These are phyloP conservation scores for Cantharis rufa DNA, from an alignment of 2,888 invertebrate species.

Conservation along the genomic window DNA sequence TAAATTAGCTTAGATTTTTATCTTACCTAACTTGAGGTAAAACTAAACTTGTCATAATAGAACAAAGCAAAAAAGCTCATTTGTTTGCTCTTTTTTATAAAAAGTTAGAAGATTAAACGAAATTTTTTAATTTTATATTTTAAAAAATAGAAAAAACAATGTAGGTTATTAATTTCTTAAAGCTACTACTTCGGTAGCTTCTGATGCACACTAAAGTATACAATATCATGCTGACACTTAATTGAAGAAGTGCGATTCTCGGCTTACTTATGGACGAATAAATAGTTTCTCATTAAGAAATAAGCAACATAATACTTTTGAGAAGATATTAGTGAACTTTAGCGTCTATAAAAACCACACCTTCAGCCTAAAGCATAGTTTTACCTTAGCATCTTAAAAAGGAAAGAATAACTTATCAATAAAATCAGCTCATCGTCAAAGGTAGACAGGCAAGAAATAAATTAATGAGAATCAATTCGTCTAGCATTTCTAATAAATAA, in stretches of 20 bases:
- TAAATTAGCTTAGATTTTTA: too few relatives aligned
- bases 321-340: not conserved
- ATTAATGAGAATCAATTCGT: constrained; percentile 8
- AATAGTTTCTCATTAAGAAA: not conserved
- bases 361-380: not conserved
- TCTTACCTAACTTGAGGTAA: too few relatives aligned
- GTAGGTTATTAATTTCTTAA: too few relatives aligned
- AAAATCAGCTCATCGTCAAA: constrained; percentile 5
- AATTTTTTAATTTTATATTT: too few relatives aligned
- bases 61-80: too few relatives aligned
- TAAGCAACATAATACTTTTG: not conserved
- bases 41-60: too few relatives aligned
- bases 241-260: not conserved
- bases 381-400: not conserved
- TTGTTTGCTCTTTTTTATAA: too few relatives aligned
- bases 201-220: not conserved
- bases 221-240: not conserved
- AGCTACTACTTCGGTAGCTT: not conserved
- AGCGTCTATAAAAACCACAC: not conserved
- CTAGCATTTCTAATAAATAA: constrained; percentile 6
- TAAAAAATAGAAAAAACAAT: too few relatives aligned
- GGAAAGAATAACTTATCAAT: not conserved
- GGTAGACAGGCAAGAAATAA: not conserved
- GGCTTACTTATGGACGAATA: not conserved
- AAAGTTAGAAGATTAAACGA: too few relatives aligned